phyloP scores from a whole-genome alignment of 2,797 vertebrate genomes.

The Paramormyrops hopkinsi region DNA sequence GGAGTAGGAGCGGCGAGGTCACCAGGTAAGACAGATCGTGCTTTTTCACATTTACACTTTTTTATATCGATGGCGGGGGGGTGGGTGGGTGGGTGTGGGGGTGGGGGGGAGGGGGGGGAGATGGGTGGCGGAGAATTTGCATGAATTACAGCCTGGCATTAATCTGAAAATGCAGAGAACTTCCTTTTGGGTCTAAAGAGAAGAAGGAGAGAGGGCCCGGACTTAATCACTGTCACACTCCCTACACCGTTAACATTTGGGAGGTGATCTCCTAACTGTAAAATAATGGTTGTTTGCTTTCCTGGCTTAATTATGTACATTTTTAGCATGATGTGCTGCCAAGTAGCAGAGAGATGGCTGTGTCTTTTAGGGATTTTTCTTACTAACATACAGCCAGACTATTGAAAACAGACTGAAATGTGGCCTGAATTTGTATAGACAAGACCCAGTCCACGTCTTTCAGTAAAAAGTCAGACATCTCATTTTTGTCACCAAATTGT shows the following conservation, averaged over 20 bases:
- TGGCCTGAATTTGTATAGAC: not conserved
- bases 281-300: slow-evolving; percentile 42
- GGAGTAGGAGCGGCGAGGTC: not conserved
- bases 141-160: not conserved
- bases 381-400: not conserved
- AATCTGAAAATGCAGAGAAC: not conserved
- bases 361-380: not conserved
- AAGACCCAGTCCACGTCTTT: not conserved
- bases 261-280: slow-evolving; percentile 39
- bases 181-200: not conserved
- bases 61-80: not conserved
- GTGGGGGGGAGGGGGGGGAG: not conserved
- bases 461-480: not conserved
- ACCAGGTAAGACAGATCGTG: not conserved
- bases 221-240: not conserved
- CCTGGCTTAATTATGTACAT: slow-evolving; percentile 43
- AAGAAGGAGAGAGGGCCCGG: not conserved
- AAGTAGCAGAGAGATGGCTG: slow-evolving; percentile 29
- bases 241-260: not conserved
- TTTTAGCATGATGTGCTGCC: slow-evolving; percentile 35
- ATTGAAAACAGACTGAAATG: not conserved
- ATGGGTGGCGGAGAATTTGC: not conserved
- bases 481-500: not conserved
- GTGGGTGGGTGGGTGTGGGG: not conserved
- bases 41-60: not conserved